These are phyloP conservation scores for Prunella strophiata DNA, from an alignment of 2,797 vertebrate genomes.

Conservation along the genomic window DNA sequence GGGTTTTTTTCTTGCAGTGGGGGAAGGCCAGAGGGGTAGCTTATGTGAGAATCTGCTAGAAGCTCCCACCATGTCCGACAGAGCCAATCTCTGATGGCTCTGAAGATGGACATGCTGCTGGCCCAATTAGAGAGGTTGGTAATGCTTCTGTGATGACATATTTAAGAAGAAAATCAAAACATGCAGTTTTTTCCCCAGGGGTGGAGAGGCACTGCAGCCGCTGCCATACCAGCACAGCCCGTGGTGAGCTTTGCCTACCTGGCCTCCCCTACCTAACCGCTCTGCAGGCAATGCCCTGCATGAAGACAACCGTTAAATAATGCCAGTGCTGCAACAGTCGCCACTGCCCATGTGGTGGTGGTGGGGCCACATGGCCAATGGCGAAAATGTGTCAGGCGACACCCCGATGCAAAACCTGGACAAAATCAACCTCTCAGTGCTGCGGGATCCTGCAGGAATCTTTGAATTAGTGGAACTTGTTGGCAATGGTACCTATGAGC, in stretches of 20 bases:
- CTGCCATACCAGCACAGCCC: background rate
- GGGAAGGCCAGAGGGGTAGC: background rate
- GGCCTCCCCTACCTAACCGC: background rate
- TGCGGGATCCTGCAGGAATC: background rate
- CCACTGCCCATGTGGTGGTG: background rate
- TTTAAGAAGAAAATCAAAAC: background rate
- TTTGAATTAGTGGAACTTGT: background rate
- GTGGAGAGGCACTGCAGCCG: background rate
- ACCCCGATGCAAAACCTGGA: background rate
- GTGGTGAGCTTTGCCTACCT: background rate
- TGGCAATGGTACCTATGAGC: background rate
- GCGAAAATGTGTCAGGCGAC: rapidly evolving
- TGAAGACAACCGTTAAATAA: background rate
- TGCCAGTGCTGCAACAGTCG: rapidly evolving
- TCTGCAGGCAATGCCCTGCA: background rate
- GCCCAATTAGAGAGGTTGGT: background rate
- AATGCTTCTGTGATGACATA: background rate
- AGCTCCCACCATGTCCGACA: background rate
- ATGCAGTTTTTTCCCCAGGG: background rate
- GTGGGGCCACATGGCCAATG: background rate
- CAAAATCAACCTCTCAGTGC: background rate
- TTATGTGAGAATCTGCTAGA: background rate
- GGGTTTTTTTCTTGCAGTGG: background rate
- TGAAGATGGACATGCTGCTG: background rate
- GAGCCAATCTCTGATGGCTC: background rate